A percentile compares a stretch with the other conserved stretches of the same genome.
phyloP scores from a whole-genome alignment of 2,888 invertebrate genomes.

The Caenorhabditis imperialis region DNA sequence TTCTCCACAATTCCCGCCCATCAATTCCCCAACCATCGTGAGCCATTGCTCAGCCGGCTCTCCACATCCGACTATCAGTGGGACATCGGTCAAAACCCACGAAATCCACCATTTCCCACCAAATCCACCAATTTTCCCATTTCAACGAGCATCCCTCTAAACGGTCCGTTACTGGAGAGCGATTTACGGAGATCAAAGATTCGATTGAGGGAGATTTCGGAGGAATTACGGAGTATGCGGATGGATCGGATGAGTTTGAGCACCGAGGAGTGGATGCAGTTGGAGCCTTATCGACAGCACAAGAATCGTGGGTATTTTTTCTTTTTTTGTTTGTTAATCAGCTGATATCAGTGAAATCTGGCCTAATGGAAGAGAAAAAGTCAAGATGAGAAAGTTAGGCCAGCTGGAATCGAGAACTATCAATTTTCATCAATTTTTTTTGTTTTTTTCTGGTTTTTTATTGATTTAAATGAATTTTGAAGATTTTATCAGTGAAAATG shows the following conservation, averaged over 20 bases:
- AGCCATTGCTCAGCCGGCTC: slow-evolving; percentile 24
- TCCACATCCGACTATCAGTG: slow-evolving; percentile 45
- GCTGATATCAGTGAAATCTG: no score
- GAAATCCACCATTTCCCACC: no score
- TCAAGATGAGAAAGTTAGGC: slow-evolving; percentile 2
- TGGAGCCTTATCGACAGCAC: slow-evolving; percentile 21
- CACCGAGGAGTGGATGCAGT: slow-evolving; percentile 46
- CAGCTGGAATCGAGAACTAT: no score
- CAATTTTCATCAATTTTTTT: no score
- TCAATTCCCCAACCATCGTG: background rate
- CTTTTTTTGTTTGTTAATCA: no score
- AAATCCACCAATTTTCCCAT: background rate
- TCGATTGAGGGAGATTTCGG: slow-evolving; percentile 52
- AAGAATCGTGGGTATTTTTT: no score
- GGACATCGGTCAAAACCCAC: slow-evolving; percentile 16
- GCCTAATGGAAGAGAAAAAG: no score
- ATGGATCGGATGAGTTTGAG: slow-evolving; percentile 42
- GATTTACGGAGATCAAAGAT: slow-evolving; percentile 49
- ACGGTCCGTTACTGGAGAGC: slow-evolving; percentile 52
- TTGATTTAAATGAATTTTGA: no score
- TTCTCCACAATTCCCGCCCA: background rate
- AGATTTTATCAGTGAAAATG: no score
- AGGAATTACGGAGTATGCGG: slow-evolving; percentile 38
- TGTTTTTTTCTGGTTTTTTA: no score
- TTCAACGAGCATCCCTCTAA: slow-evolving; percentile 13